These are phyloP conservation scores for Sparus aurata DNA, from an alignment of 2,797 vertebrate genomes.

Conservation along the genomic window DNA sequence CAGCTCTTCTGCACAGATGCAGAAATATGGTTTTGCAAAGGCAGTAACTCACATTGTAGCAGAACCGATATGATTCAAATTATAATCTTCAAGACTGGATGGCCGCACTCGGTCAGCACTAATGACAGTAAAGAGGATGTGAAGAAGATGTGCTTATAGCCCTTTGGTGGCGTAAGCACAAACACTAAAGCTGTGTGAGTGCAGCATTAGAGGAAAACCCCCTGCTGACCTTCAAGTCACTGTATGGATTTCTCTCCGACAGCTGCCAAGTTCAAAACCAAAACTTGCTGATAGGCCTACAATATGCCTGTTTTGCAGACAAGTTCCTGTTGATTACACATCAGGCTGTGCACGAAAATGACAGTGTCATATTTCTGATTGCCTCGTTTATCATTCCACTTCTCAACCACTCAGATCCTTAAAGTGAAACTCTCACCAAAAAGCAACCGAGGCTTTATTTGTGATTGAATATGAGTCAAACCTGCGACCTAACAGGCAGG, in stretches of 20 bases:
- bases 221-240: slow-evolving; percentile 20
- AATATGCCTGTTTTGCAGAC: too few relatives aligned
- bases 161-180: slow-evolving; percentile 27
- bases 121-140: slow-evolving; percentile 64
- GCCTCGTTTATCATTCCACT: too few relatives aligned
- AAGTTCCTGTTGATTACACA: too few relatives aligned
- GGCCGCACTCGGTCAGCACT: slow-evolving; percentile 25
- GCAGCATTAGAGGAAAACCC: slow-evolving; percentile 38
- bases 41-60: slow-evolving; percentile 1
- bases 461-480: too few relatives aligned
- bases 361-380: too few relatives aligned
- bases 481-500: too few relatives aligned
- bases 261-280: too few relatives aligned
- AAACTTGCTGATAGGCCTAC: too few relatives aligned
- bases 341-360: too few relatives aligned
- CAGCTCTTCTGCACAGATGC: slow-evolving; percentile 27
- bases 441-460: too few relatives aligned
- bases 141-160: slow-evolving; percentile 48
- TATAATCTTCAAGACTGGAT: slow-evolving; percentile 29
- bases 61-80: slow-evolving; percentile 36
- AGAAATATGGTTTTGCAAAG: slow-evolving; percentile 19
- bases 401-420: too few relatives aligned
- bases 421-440: too few relatives aligned
- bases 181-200: slow-evolving; percentile 44
- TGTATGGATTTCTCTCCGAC: neutral